Base-by-base conservation (phyloP, 2,113 vertebrate genomes). In the Mastomys natalensis region DNA sequence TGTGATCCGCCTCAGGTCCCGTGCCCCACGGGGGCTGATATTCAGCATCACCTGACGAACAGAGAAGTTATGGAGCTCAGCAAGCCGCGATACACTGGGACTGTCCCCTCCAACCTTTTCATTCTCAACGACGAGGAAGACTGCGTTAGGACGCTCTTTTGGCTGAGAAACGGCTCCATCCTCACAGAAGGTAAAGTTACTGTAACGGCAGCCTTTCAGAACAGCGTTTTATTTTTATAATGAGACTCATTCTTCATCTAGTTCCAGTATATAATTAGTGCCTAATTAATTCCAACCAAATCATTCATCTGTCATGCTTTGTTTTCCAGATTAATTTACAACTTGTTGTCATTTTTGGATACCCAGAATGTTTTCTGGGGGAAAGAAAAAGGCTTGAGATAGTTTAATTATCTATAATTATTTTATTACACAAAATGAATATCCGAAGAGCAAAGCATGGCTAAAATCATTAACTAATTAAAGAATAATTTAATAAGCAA, bases 401-500 rank as follows among this genome's bases (percentile, higher is more conserved):
- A 98, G 99, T 98, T 99, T 99, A 99, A 99, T 99, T 99, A 99
- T 99, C 99, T 99, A 96, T 99, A 99, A 99, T 99, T 99, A 99
- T 98, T 98, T 98, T 98, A 99, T 98, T 98, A 98, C 98, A 97
- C 98, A 98, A 99, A 99, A 99, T 98, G 98, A 99, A 99, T 99
- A 99, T 99, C 99, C 98, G 97, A 99, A 98, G 99, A 99, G 99
- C 98, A 98, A 99, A 99, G 99, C 99, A 99, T 99, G 99, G 98
- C 98, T 98, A 98, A 99, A 99, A 99, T 99, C 97, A 99, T 99
- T 99, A 98, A 98, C 98, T 99, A 99, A 99, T 99, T 99, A 99
- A 99, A 99, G 98, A 99, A 99, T 99, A 99, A 99, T 99, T 99
- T 99, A 99, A 99, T 99, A 99, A 99, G 98, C 99, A 99, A 99